Evolutionary conservation across 1,140 invertebrate genomes (phyloP).

Genomic region (Apis mellifera): Amel_HAv3.1 CM009936.2:8614501-8615000

Average conservation of each 20-base stretch:
- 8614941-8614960: too few relatives aligned
- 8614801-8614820: too few relatives aligned
- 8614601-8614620: slow-evolving; percentile 53
- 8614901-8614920: too few relatives aligned
- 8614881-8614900: too few relatives aligned
- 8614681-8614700: slow-evolving; percentile 11
- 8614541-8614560: slow-evolving; percentile 84
- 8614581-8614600: slow-evolving; percentile 45
- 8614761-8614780: neutral
- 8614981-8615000: too few relatives aligned
- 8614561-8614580: slow-evolving; percentile 85
- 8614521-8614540: slow-evolving; percentile 83
- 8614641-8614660: slow-evolving; percentile 2
- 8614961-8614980: too few relatives aligned
- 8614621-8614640: slow-evolving; percentile 60
- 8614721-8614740: neutral
- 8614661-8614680: neutral
- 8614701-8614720: too few relatives aligned
- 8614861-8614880: too few relatives aligned
- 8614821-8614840: too few relatives aligned
- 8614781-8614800: neutral
- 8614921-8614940: too few relatives aligned
- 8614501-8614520: slow-evolving; percentile 84
- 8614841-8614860: too few relatives aligned
- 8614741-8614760: neutral